Evolutionary conservation across 2,888 invertebrate genomes (phyloP).

Genomic region (Callyntrura guangdongensis): DNA sequence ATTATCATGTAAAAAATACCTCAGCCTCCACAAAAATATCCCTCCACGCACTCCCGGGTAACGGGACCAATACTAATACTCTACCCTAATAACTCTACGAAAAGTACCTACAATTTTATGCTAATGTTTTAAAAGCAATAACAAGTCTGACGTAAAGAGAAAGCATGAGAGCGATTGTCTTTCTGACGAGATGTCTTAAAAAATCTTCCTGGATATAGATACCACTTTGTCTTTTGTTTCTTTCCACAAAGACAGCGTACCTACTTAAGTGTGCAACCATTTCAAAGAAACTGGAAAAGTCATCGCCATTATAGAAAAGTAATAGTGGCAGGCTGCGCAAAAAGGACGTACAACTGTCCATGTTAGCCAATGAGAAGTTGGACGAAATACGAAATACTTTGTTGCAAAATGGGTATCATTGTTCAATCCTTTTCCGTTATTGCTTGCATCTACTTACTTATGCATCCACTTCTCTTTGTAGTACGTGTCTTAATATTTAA

Average conservation of each 20-base stretch:
- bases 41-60: too few species aligned
- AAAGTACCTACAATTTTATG: neutral
- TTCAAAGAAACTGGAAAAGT: constrained; percentile 15
- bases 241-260: neutral
- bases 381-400: too few species aligned
- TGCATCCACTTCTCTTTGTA: too few species aligned
- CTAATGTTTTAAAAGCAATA: neutral
- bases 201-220: neutral
- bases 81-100: too few species aligned
- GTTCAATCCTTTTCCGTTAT: constrained; percentile 11
- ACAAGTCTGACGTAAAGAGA: neutral
- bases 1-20: neutral
- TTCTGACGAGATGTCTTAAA: neutral
- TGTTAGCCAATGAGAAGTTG: neutral
- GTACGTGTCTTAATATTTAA: too few species aligned
- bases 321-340: constrained; percentile 25
- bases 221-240: neutral
- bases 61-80: too few species aligned
- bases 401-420: too few species aligned
- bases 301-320: constrained; percentile 41
- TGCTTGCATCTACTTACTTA: neutral
- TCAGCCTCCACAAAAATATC: neutral
- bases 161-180: neutral
- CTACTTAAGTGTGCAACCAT: neutral
- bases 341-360: constrained; percentile 8